Evolutionary conservation across 2,113 vertebrate genomes (phyloP).

Genomic region (Nothoprocta perdicaria): DNA sequence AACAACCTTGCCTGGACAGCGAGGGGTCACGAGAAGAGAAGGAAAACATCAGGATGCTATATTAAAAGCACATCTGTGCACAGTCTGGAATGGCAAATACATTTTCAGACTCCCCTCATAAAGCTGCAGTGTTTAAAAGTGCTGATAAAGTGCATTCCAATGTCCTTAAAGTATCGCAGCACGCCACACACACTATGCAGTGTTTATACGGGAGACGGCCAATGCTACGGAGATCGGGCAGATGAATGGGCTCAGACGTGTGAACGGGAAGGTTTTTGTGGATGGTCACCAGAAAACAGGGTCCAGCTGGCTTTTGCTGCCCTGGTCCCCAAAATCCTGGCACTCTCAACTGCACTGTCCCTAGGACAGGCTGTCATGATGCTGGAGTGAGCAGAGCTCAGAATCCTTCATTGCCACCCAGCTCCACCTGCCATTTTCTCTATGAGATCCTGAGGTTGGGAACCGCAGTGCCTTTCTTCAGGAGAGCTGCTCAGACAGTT

Average conservation of each 20-base stretch:
- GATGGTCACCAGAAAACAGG: background rate
- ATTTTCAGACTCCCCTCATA: constrained; percentile 78
- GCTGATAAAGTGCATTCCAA: constrained; percentile 79
- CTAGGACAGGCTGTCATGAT: background rate
- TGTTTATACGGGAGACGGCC: constrained; percentile 25
- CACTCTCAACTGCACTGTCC: rapidly evolving
- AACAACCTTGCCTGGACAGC: constrained; percentile 43
- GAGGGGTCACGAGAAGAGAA: constrained; percentile 73
- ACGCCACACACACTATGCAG: background rate
- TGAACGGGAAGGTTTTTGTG: background rate
- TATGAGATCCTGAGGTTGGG: rapidly evolving
- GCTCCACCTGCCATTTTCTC: background rate
- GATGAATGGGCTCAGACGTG: constrained; percentile 13
- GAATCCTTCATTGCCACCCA: background rate
- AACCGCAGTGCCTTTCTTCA: background rate
- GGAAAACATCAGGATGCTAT: constrained; percentile 68
- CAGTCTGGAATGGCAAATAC: constrained; percentile 72
- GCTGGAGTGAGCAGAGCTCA: background rate
- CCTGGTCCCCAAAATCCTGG: background rate
- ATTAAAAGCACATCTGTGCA: constrained; percentile 79
- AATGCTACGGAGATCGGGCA: background rate
- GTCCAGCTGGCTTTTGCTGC: background rate
- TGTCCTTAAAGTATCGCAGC: constrained; percentile 28
- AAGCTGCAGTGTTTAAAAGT: constrained; percentile 76
- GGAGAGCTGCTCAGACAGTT: background rate